Conservation (phyloP, 2,113 vertebrate genomes). For the Xerus inauris region DNA sequence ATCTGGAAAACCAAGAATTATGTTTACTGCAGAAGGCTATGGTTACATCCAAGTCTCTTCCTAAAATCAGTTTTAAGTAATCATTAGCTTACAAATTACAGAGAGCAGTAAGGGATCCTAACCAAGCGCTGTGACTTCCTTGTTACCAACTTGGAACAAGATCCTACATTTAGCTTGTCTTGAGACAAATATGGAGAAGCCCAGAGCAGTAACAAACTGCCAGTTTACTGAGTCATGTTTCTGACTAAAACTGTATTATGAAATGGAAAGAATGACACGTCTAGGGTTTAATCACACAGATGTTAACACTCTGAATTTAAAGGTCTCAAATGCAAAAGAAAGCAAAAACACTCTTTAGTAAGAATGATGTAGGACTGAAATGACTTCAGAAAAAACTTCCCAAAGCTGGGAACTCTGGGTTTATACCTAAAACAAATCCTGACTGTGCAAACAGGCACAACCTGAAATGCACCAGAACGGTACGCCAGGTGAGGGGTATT, state of each 20-base stretch:
- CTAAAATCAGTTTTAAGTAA: slow-evolving; percentile 26
- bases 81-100: slow-evolving; percentile 47
- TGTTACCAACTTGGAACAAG: slow-evolving; percentile 36
- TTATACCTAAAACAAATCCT: slow-evolving; percentile 53
- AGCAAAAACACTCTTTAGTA: not conserved
- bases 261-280: slow-evolving; percentile 59
- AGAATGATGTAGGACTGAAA: not conserved
- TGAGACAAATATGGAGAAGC: slow-evolving; percentile 64
- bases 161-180: slow-evolving; percentile 53
- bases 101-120: not conserved
- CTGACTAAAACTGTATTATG: slow-evolving; percentile 69
- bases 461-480: not conserved
- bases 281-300: slow-evolving; percentile 10
- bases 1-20: slow-evolving; percentile 21
- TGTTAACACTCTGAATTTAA: not conserved
- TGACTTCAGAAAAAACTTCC: slow-evolving; percentile 2
- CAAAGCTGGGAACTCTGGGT: not conserved
- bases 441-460: slow-evolving; percentile 61
- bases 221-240: slow-evolving; percentile 62
- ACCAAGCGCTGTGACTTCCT: not conserved
- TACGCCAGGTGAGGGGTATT: not conserved
- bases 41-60: not conserved
- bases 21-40: not conserved
- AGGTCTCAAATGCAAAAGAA: not conserved
- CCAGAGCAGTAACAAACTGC: slow-evolving; percentile 6